These are phyloP conservation scores for Passer domesticus DNA, from an alignment of 2,113 vertebrate species.

Conservation along the genomic window DNA sequence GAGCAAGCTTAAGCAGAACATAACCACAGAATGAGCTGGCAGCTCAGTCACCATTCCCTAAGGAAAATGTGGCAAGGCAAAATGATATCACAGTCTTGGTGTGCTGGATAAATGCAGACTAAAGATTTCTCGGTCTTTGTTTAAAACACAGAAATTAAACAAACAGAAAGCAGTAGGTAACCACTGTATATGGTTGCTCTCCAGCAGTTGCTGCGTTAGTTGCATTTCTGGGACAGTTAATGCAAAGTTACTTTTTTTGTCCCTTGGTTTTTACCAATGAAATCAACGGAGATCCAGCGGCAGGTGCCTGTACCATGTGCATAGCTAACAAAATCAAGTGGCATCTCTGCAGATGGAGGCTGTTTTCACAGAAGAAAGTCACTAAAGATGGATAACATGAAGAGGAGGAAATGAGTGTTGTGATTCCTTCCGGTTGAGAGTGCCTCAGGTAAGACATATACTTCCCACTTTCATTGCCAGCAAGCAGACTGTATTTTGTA, in stretches of 20 bases:
- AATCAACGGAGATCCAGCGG: not conserved
- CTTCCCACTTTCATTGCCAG: not conserved
- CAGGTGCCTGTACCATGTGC: not conserved
- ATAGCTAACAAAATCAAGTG: constrained; percentile 4
- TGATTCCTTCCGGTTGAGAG: not conserved
- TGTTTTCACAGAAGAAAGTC: constrained; percentile 47
- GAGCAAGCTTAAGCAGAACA: not conserved
- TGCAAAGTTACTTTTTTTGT: not conserved
- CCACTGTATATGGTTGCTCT: not conserved
- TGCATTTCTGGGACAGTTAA: not conserved
- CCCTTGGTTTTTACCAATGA: not conserved
- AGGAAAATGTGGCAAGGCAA: not conserved
- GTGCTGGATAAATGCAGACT: not conserved
- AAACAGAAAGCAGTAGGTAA: not conserved
- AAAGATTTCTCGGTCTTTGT: not conserved
- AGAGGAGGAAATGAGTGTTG: constrained; percentile 39
- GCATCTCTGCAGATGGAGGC: not conserved
- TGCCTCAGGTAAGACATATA: not conserved
- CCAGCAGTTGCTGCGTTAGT: not conserved
- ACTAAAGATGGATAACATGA: constrained; percentile 44
- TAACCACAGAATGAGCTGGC: not conserved
- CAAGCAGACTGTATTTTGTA: not conserved
- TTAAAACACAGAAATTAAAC: not conserved
- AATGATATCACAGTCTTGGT: not conserved
- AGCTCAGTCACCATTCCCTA: not conserved